Base-by-base conservation (phyloP, 1,140 invertebrate genomes). In the Daktulosphaira vitifoliae region DNA sequence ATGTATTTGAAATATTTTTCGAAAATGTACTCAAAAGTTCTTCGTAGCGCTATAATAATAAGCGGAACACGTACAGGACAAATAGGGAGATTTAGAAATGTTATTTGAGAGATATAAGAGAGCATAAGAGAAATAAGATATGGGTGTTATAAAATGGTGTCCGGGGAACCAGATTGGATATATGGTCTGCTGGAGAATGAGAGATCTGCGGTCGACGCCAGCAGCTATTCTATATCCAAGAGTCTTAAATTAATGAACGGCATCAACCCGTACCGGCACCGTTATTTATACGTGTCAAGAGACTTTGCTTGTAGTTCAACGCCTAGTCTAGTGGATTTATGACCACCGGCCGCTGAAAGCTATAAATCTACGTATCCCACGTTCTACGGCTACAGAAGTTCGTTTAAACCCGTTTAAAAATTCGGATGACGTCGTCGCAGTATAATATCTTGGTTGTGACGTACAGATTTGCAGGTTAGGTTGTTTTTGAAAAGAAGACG, bases 221-320 rank as follows among this genome's bases (percentile, higher is more conserved):
- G 7, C 5, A 3, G 13, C 16, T 22, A 16, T 23, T 4, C 13
- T 20, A 4, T 15, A 54, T 25, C n/a, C 53, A n/a, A 7, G 25
- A 25, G 54, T 23, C 25, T 22, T 46, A 62, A 62, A 62, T 62
- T 62, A 62, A 62, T 62, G 54, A 62, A 62, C 54, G 25, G 18
- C 25, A 44, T 46, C 39, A 46, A 46, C 54, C 39, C 54, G 54
- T 7, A 42, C 20, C 37, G 39, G 54, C 25, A 33, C 54, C 42
- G 54, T 62, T 62, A 62, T 62, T 62, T 62, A 62, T 62, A 62
- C 54, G 54, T 39, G 54, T 48, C 54, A 16, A 9, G 54, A 62
- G 54, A 62, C 54, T 59, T 46, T 59, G 38, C 54, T 39, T 18
- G 20, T 20, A 59, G 39, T 59, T 59, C 54, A 59, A 29, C 54